Conservation (phyloP, 2,797 vertebrate species). For the Paedocypris micromegethes region DNA sequence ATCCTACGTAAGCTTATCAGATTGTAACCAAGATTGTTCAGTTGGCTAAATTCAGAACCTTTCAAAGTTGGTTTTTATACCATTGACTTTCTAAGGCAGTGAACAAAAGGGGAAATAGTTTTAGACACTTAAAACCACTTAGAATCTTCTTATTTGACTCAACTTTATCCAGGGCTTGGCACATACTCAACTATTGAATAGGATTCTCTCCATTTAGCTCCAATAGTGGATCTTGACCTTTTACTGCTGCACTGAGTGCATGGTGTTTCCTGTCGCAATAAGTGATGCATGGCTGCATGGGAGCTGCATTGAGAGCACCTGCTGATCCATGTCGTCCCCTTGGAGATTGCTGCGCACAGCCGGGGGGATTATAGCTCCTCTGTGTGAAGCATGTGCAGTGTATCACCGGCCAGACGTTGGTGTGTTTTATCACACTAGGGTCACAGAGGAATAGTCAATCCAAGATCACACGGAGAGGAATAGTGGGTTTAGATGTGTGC, state of each 20-base stretch:
- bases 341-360: constrained; percentile 28
- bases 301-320: constrained; percentile 53
- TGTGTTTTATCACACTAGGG: constrained; percentile 38
- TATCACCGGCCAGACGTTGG: constrained; percentile 22
- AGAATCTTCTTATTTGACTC: constrained; percentile 43
- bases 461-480: constrained; percentile 21
- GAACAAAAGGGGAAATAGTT: constrained; percentile 30
- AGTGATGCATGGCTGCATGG: constrained; percentile 46
- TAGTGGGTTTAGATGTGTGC: background rate
- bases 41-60: constrained; percentile 46
- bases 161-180: constrained; percentile 45
- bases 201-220: constrained; percentile 48
- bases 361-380: constrained; percentile 17
- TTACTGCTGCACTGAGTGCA: constrained; percentile 29
- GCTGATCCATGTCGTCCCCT: constrained; percentile 56
- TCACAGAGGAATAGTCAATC: constrained; percentile 29
- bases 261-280: constrained; percentile 44
- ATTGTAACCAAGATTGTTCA: constrained; percentile 42
- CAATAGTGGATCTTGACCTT: constrained; percentile 46
- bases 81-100: constrained; percentile 53
- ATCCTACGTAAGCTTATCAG: constrained; percentile 36
- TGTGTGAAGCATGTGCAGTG: constrained; percentile 20
- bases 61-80: constrained; percentile 55
- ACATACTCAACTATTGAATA: constrained; percentile 45
- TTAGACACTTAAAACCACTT: constrained; percentile 38